phyloP scores from a whole-genome alignment of 2,797 vertebrate genomes.

The Oreonectes daqikongensis region DNA sequence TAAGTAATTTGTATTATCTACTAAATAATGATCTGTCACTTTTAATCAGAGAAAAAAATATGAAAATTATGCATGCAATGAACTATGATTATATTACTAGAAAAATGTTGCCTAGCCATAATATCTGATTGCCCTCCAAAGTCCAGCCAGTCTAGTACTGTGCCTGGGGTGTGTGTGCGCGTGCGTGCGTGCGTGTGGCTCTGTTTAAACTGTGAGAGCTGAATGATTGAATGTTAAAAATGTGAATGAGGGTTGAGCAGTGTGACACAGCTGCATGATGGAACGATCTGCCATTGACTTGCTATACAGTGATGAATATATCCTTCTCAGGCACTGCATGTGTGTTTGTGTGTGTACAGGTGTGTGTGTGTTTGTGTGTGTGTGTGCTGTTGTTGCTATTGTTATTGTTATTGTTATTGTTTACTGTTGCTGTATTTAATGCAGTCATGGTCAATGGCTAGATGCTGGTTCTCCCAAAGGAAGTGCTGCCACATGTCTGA shows the following conservation, averaged over 20 bases:
- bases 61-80: too few species aligned
- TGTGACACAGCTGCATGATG: constrained; percentile 57
- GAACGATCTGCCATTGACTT: constrained; percentile 52
- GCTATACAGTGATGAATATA: constrained; percentile 55
- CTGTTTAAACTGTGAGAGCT: constrained; percentile 51
- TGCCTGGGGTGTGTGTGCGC: background rate
- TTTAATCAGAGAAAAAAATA: too few species aligned
- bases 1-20: too few species aligned
- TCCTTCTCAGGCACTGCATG: constrained; percentile 14
- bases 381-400: constrained; percentile 13
- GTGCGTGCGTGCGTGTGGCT: constrained; percentile 43
- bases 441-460: constrained; percentile 32
- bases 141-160: too few species aligned
- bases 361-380: background rate
- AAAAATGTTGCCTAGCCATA: too few species aligned
- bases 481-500: constrained; percentile 26
- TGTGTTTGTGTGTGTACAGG: constrained; percentile 29
- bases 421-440: constrained; percentile 45
- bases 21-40: too few species aligned
- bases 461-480: constrained; percentile 30
- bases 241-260: constrained; percentile 61
- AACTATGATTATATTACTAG: too few species aligned
- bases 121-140: too few species aligned
- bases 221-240: constrained; percentile 65
- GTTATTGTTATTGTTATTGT: constrained; percentile 36